Conservation (phyloP, 64 coral and sea anemone species). For the Montipora efflorescens region DNA sequence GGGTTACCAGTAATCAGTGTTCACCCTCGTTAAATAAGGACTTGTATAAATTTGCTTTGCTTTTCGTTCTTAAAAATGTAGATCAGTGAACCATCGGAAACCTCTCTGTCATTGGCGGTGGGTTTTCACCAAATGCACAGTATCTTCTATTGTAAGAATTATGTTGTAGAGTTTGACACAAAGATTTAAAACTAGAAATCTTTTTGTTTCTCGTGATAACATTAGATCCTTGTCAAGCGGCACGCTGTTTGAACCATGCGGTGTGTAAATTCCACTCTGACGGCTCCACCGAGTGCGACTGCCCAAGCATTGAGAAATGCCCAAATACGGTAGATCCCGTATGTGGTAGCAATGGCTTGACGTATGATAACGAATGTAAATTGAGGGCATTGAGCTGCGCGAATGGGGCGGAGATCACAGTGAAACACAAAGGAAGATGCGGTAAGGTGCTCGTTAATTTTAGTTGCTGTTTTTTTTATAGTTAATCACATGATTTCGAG, state of each 20-base stretch:
- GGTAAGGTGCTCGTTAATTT: not conserved
- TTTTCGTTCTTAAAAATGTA: too few species aligned
- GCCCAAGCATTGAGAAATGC: slow-evolving; percentile 32
- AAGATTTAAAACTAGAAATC: not conserved
- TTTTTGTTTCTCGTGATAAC: not conserved
- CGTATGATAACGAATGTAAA: slow-evolving; percentile 62
- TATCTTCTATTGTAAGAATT: not conserved
- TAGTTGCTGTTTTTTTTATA: not conserved
- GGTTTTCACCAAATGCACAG: not conserved
- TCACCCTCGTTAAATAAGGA: too few species aligned
- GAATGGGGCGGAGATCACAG: not conserved
- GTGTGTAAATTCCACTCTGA: slow-evolving; percentile 21
- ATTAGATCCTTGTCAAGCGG: slow-evolving; percentile 63
- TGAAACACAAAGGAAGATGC: slow-evolving; percentile 43
- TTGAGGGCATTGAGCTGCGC: slow-evolving; percentile 21
- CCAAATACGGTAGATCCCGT: slow-evolving; percentile 22
- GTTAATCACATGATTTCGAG: too few species aligned
- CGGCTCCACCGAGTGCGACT: slow-evolving; percentile 71
- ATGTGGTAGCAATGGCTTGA: slow-evolving; percentile 46
- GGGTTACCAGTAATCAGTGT: too few species aligned
- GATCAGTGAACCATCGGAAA: too few species aligned
- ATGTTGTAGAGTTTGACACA: not conserved
- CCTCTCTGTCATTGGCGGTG: not conserved
- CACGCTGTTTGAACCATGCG: slow-evolving; percentile 58
- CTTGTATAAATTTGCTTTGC: too few species aligned